These are phyloP conservation scores for Leuctra nigra DNA, from an alignment of 2,888 invertebrate genomes.

Conservation along the genomic window DNA sequence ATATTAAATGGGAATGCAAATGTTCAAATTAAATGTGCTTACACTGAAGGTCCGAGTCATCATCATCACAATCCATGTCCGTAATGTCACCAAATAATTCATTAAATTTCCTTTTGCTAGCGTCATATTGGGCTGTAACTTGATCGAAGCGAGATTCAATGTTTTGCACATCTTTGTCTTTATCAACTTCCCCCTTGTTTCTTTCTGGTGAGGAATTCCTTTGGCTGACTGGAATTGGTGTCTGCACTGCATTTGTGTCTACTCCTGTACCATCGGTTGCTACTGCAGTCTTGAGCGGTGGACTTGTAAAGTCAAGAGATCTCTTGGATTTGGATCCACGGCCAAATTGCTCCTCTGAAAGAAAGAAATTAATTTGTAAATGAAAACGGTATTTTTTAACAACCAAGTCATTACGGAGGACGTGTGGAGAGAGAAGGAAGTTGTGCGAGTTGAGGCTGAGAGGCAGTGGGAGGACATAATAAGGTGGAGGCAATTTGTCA, in stretches of 20 bases:
- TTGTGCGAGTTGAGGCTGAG: no score
- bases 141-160: no score
- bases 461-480: no score
- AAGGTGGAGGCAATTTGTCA: no score
- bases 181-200: no score
- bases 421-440: no score
- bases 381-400: no score
- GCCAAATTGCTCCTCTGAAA: not conserved
- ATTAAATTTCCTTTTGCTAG: slow-evolving; percentile 51
- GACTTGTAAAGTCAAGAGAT: slow-evolving; percentile 20
- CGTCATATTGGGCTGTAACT: slow-evolving; percentile 29
- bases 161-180: no score
- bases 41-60: slow-evolving; percentile 26
- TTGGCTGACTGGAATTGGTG: not conserved
- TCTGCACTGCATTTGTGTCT: not conserved
- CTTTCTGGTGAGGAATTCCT: no score
- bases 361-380: not conserved
- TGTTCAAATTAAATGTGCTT: not conserved
- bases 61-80: slow-evolving; percentile 54
- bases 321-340: slow-evolving; percentile 16
- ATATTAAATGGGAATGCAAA: no score
- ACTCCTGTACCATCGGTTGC: not conserved
- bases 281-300: not conserved
- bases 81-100: slow-evolving; percentile 68
- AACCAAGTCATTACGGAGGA: no score